A percentile compares a stretch with the other conserved stretches of the same genome.
Conservation (phyloP, 1,140 invertebrate genomes). For the Lucilia sericata region DNA sequence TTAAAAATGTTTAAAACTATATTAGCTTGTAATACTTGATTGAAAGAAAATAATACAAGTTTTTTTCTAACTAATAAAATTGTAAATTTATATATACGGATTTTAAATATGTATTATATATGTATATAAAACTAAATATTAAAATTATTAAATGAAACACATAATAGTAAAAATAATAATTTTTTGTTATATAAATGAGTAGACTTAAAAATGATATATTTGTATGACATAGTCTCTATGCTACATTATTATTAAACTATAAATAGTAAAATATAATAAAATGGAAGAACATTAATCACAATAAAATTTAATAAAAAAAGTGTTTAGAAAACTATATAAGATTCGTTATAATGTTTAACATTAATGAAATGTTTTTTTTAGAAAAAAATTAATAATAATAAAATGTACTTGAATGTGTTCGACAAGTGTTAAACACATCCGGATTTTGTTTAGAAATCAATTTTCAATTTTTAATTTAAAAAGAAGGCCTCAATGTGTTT, state of each 20-base stretch:
- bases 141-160: neutral
- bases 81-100: neutral
- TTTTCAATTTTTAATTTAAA: neutral
- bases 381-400: neutral
- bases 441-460: no score
- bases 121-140: neutral
- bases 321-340: neutral
- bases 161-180: no score
- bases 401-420: neutral
- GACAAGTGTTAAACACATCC: neutral
- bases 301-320: conserved; percentile 21
- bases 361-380: neutral
- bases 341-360: conserved; percentile 15
- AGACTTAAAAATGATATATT: no score
- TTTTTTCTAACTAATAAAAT: neutral
- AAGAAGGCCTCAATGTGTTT: neutral
- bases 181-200: no score
- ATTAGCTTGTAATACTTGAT: neutral
- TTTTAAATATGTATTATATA: neutral
- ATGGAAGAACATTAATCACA: conserved; percentile 43
- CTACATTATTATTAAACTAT: neutral
- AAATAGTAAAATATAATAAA: neutral
- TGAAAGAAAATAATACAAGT: neutral
- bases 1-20: neutral
- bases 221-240: neutral